Conservation (phyloP, 1,140 invertebrate species). For the Maniola jurtina region DNA sequence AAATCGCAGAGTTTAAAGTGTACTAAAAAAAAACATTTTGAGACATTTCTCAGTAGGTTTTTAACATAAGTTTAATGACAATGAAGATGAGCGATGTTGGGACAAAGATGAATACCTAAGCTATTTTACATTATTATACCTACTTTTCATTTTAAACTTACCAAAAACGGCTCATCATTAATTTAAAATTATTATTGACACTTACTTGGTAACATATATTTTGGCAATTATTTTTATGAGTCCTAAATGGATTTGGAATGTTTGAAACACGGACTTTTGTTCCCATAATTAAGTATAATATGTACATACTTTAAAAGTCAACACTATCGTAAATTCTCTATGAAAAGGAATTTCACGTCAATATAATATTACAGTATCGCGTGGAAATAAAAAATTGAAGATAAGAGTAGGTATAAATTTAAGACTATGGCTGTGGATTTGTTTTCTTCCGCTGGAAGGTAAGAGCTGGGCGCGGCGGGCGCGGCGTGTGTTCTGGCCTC, state of each 20-base stretch:
- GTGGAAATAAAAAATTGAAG: slow-evolving; percentile 14
- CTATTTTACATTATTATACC: background rate
- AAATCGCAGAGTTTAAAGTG: too few relatives aligned
- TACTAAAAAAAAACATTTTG: too few relatives aligned
- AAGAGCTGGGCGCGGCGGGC: slow-evolving; percentile 64
- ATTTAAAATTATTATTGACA: background rate
- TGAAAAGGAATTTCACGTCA: background rate
- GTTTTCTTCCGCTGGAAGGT: slow-evolving; percentile 58
- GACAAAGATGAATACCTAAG: background rate
- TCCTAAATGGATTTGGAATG: background rate
- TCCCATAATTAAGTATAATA: slow-evolving; percentile 22
- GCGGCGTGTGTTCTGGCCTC: slow-evolving; percentile 48
- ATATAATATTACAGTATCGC: slow-evolving; percentile 18
- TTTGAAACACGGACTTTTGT: slow-evolving; percentile 13
- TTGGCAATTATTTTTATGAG: slow-evolving; percentile 1
- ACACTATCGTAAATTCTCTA: slow-evolving; percentile 23
- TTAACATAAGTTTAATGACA: too few relatives aligned
- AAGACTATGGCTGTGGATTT: slow-evolving; percentile 31
- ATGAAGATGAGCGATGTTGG: too few relatives aligned
- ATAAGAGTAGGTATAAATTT: slow-evolving; percentile 18
- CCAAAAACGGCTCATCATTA: background rate
- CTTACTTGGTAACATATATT: slow-evolving; percentile 5
- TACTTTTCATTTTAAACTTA: background rate
- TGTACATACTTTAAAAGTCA: slow-evolving; percentile 16
- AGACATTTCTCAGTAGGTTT: too few relatives aligned